Conservation (phyloP, 2,113 vertebrate genomes). For the Bungarus multicinctus region DNA sequence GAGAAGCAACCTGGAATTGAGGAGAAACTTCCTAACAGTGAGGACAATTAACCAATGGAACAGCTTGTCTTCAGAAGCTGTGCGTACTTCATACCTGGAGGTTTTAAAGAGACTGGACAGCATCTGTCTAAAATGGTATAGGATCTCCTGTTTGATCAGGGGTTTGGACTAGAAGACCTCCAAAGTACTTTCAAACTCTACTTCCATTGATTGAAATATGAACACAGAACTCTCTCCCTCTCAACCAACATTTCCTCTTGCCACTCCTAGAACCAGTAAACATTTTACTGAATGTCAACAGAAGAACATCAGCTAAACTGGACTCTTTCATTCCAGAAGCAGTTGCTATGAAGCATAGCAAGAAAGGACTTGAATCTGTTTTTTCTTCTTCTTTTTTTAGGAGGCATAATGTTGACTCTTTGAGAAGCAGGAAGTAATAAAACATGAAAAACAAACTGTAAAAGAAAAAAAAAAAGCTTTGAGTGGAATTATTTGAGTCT, state of each 20-base stretch:
- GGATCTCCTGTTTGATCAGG: not conserved
- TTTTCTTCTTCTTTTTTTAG: no score
- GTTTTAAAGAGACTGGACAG: not conserved
- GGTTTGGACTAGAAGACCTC: not conserved
- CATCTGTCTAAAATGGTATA: not conserved
- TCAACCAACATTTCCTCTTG: not conserved
- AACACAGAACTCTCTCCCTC: not conserved
- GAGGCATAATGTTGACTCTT: not conserved
- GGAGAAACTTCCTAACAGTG: not conserved
- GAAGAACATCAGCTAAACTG: not conserved
- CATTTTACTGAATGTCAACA: not conserved
- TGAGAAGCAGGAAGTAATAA: not conserved
- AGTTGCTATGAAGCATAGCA: not conserved
- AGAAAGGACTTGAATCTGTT: not conserved
- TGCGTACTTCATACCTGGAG: not conserved
- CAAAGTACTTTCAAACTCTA: not conserved
- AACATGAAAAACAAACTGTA: not conserved
- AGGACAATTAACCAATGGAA: not conserved
- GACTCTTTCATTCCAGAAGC: not conserved
- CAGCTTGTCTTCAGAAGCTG: not conserved
- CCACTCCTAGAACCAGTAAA: not conserved
- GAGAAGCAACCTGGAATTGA: not conserved
- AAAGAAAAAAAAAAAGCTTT: not conserved
- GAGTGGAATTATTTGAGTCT: not conserved
- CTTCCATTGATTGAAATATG: not conserved